phyloP scores from a whole-genome alignment of 2,113 vertebrate species.

The Gallinago media region DNA sequence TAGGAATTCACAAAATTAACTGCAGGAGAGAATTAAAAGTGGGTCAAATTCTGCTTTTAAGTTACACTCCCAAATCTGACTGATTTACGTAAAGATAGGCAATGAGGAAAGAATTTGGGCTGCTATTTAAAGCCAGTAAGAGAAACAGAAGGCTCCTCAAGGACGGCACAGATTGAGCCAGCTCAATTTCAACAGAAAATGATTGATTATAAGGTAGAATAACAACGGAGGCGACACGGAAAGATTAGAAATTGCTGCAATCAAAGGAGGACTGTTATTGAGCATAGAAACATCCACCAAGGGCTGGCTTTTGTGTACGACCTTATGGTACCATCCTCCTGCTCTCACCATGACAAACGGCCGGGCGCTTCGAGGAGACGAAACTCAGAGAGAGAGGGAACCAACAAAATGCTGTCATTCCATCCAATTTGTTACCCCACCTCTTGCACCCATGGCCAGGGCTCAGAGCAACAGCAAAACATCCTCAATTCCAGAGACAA shows the following conservation, averaged over 20 bases:
- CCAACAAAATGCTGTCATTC: background rate
- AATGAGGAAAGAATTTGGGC: background rate
- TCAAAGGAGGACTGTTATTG: background rate
- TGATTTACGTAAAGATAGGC: background rate
- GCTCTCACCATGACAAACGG: background rate
- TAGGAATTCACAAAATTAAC: background rate
- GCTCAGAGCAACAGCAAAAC: background rate
- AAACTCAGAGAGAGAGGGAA: background rate
- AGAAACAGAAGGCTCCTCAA: background rate
- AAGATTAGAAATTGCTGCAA: background rate
- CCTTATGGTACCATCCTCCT: background rate
- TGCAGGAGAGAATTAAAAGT: background rate
- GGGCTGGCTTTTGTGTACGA: background rate
- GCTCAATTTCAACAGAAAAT: background rate
- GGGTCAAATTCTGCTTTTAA: background rate
- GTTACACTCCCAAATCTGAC: background rate
- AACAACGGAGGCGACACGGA: background rate
- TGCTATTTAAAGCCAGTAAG: background rate
- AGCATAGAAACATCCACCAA: background rate
- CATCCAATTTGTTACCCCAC: accelerated
- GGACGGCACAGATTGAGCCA: background rate
- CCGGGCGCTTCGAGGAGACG: background rate
- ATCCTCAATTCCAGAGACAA: background rate
- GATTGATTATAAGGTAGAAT: background rate
- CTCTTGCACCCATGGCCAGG: background rate